Evolutionary conservation across 2,113 vertebrate species (phyloP), one percentile per base, ranked within the genome.

Genomic region (Brachypodius melanocephalos): DNA sequence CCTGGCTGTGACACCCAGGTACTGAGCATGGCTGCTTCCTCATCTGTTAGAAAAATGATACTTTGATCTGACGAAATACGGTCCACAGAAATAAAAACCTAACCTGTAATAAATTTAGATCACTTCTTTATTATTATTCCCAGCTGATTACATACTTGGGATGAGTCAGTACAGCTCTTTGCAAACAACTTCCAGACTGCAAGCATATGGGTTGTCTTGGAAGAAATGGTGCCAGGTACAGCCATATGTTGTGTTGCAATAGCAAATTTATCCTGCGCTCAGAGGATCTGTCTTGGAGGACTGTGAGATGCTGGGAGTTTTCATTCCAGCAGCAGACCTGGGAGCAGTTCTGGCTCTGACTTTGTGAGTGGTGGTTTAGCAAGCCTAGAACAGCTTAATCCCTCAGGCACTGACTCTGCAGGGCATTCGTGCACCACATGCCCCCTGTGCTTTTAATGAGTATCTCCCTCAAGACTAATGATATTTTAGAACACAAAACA

Each of bases 161-260:
- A 86, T 65, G 57, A 91, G 87, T 75, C 61, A 87, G 66, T 65
- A 42, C 61, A 65, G 76, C 36, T 85, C 83, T 95, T 20, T 48
- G 58, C 67, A 90, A 95, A 81, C 85, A 91, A 54, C 34, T 86
- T 71, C 25, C 77, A 93, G 76, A 92, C 54, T 82, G 62, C 34
- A 84, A 87, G 40, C 89, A 95, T 78, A 95, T 87, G 89, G 89
- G 74, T 52, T 34, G 81, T 61, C 89, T 95, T 89, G 67, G 84
- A 91, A 61, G 69, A 94, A 85, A 61, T 18, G 45, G 69, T 93
- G 93, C 94, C 86, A 95, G 57, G 48, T 81, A 78, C 46, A 67
- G 55, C 65, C 90, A 80, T 92, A 86, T 93, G 92, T 10, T 68
- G 61, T 34, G 51, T 17, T 79, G 61, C 74, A 91, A 36, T 11